Base-by-base conservation (phyloP, 2,888 invertebrate genomes). In the Anodontia alba region DNA sequence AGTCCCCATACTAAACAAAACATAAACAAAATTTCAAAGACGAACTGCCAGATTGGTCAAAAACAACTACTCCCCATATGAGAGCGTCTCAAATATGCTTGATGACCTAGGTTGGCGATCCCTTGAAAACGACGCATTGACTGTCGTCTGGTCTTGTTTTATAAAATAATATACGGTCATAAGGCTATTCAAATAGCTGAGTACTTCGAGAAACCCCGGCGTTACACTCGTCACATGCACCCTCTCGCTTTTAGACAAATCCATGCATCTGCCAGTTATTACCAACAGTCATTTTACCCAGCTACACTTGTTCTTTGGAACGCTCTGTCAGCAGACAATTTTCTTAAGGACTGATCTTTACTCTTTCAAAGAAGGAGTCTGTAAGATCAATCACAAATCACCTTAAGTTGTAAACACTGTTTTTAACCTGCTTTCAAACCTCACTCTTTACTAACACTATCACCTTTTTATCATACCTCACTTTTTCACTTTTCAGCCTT, bases 31-130 rank as follows among this genome's bases (percentile, higher is more conserved):
- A 51, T 57, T 68, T 20, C 69, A 76, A 69, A 33, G 70, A n/a
- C 1, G 74, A 68, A 67, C 76, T 38, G 62, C 33, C 29, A 46
- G 78, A 73, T 78, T 72, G 78, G 57, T 73, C 29, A 46, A 62
- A 17, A 43, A 73, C 31, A n/a, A 72, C 49, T 72, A 66, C 31
- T 78, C 78, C 29, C n/a, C 49, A 29, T 42, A 66, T 33, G 31
- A 26, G 8, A 70, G 72, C 12, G 38, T 38, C 38, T 8, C 38
- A 8, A 38, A 38, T 12, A 38, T 38, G 38, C 38, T 38, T 5
- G 42, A 20, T n/a, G 54, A 66, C 12, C 29, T 62, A 1, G 73
- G 62, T 20, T 73, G 62, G 66, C n/a, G 23, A 23, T 57, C 62
- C 2, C 73, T 62, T 17, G 43, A 62, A 66, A n/a, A 43, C 38